These are phyloP conservation scores for Drosophila serrata DNA, from an alignment of 1,140 invertebrate genomes.

Conservation along the genomic window DNA sequence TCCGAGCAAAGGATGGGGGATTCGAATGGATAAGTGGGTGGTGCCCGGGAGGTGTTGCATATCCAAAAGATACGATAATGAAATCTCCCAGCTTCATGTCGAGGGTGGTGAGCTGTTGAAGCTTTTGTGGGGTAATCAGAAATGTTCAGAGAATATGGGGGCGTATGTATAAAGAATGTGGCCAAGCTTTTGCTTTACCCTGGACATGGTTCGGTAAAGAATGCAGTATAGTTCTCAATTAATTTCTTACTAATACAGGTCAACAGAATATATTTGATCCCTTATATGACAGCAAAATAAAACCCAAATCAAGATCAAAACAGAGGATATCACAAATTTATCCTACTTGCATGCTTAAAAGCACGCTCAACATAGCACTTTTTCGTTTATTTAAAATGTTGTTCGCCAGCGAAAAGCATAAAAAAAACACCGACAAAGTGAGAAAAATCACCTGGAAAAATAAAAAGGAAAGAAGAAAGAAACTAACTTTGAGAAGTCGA, in stretches of 20 bases:
- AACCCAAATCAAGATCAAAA: too few species aligned
- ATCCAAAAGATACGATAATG: conserved; percentile 25
- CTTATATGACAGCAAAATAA: too few species aligned
- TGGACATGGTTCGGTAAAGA: background rate
- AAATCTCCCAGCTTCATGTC: conserved; percentile 17
- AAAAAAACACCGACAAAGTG: background rate
- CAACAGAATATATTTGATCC: too few species aligned
- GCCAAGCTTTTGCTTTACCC: background rate
- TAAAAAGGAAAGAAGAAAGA: background rate
- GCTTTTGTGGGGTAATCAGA: conserved; percentile 37
- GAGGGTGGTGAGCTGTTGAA: conserved; percentile 21
- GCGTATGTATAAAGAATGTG: background rate
- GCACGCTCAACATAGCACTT: background rate
- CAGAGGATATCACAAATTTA: background rate
- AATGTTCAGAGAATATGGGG: conserved; percentile 5
- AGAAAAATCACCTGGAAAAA: background rate
- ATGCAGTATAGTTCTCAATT: background rate
- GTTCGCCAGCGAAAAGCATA: background rate
- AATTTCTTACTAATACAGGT: background rate
- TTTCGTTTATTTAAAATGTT: conserved; percentile 10
- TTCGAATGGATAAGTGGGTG: too few species aligned
- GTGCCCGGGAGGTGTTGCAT: conserved; percentile 7
- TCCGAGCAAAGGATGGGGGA: conserved; percentile 1
- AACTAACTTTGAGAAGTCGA: too few species aligned
- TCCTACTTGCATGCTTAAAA: background rate